These are phyloP conservation scores for Nylanderia fulva DNA, from an alignment of 1,140 invertebrate species.

Conservation along the genomic window DNA sequence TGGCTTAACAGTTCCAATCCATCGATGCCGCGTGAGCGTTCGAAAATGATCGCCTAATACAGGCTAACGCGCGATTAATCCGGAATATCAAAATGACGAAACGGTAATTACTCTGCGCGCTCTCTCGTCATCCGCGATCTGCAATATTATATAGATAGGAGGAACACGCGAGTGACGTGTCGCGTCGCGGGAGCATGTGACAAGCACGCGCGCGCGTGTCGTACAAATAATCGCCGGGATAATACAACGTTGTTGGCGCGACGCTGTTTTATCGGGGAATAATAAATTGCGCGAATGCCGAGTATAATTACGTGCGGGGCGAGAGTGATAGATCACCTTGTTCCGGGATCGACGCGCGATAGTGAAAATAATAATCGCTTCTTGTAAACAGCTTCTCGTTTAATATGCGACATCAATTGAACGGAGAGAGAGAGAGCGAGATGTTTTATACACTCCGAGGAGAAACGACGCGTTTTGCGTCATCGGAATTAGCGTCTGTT, in stretches of 20 bases:
- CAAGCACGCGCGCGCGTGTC: not conserved
- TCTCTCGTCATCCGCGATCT: conserved; percentile 56
- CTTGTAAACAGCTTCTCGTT: conserved; percentile 18
- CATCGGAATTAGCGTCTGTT: not conserved
- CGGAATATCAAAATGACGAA: conserved; percentile 57
- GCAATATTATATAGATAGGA: no score
- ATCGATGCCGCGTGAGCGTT: conserved; percentile 22
- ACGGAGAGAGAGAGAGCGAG: not conserved
- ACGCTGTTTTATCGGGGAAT: conserved; percentile 35
- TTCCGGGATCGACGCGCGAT: not conserved
- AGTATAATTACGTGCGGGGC: conserved; percentile 25
- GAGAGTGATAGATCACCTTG: conserved; percentile 38
- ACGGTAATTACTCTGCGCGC: conserved; percentile 48
- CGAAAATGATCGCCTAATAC: conserved; percentile 53
- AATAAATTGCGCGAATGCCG: conserved; percentile 33
- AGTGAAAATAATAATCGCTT: not conserved
- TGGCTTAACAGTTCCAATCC: conserved; percentile 40
- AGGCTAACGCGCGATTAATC: conserved; percentile 39
- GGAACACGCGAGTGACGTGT: conserved; percentile 30
- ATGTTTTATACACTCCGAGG: not conserved
- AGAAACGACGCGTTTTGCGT: not conserved
- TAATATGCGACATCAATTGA: not conserved
- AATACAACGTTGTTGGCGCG: not conserved
- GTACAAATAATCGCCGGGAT: conserved; percentile 20
- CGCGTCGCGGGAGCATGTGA: conserved; percentile 13